These are phyloP conservation scores for Drosophila miranda DNA, from an alignment of 1,140 invertebrate species.

Conservation along the genomic window DNA sequence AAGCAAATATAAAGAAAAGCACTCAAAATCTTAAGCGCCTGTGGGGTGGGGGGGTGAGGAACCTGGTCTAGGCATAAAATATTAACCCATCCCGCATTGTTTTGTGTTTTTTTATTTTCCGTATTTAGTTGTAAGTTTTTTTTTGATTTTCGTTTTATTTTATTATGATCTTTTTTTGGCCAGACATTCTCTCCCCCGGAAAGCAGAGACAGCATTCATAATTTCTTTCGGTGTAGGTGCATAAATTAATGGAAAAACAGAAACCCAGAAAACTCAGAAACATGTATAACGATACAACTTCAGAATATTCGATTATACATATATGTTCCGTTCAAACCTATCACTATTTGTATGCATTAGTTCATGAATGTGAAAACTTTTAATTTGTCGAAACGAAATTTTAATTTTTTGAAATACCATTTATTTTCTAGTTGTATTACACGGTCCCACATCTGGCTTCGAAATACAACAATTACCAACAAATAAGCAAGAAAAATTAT, in stretches of 20 bases:
- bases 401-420: conserved; percentile 27
- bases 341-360: conserved; percentile 25
- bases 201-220: conserved; percentile 4
- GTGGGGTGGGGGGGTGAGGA: conserved; percentile 7
- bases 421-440: conserved; percentile 29
- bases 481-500: conserved; percentile 16
- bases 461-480: conserved; percentile 16
- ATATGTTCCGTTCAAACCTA: conserved; percentile 6
- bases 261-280: background rate
- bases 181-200: conserved; percentile 8
- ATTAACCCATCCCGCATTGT: background rate
- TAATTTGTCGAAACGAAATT: conserved; percentile 25
- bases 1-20: conserved; percentile 15
- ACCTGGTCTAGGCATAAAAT: background rate
- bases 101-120: conserved; percentile 24
- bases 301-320: conserved; percentile 12
- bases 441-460: conserved; percentile 25
- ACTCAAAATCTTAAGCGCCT: conserved; percentile 26
- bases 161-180: background rate
- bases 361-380: conserved; percentile 27
- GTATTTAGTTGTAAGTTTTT: conserved; percentile 24
- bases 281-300: conserved; percentile 2
- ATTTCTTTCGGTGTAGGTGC: conserved; percentile 37
- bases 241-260: conserved; percentile 4
- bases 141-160: conserved; percentile 3